These are phyloP conservation scores for Diacarnus erythraeanus DNA, from an alignment of 37 sponge, comb jelly and placozoan species.

Conservation along the genomic window DNA sequence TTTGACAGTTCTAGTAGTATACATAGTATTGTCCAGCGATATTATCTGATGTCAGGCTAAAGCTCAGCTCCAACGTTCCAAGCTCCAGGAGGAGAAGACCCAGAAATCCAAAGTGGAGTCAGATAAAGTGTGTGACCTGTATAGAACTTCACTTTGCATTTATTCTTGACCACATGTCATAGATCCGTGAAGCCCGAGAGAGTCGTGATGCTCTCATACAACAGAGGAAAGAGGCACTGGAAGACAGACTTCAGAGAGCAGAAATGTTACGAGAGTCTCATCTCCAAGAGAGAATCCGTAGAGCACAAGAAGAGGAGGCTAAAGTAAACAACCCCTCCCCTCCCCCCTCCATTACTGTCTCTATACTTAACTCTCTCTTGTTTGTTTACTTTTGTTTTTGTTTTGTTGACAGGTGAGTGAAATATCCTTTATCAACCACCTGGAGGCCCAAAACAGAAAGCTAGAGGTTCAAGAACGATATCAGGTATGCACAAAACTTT, in stretches of 20 bases:
- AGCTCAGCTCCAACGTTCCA: slow-evolving; percentile 69
- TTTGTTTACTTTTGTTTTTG: no score
- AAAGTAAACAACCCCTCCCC: slow-evolving; percentile 49
- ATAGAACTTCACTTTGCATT: not conserved
- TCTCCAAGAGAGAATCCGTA: slow-evolving; percentile 71
- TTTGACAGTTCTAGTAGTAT: not conserved
- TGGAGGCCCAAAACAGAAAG: slow-evolving; percentile 95
- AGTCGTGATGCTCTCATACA: slow-evolving; percentile 32
- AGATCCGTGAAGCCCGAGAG: slow-evolving; percentile 60
- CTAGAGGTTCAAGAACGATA: slow-evolving; percentile 80
- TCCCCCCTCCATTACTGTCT: not conserved
- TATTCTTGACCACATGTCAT: not conserved
- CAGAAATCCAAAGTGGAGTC: slow-evolving; percentile 45
- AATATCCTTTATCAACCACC: slow-evolving; percentile 90
- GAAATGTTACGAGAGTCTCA: slow-evolving; percentile 65
- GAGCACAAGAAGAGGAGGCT: slow-evolving; percentile 90
- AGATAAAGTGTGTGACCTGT: no score
- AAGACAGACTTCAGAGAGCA: slow-evolving; percentile 70
- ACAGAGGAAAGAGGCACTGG: slow-evolving; percentile 58
- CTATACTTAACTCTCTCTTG: not conserved
- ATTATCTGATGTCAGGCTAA: slow-evolving; percentile 42
- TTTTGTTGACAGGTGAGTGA: slow-evolving; percentile 77
- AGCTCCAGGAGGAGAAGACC: slow-evolving; percentile 71
- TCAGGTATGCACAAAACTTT: slow-evolving; percentile 25
- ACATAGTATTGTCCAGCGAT: not conserved